Base-by-base conservation (phyloP, 2,797 vertebrate species). In the Petrocephalus schoutedeni region DNA sequence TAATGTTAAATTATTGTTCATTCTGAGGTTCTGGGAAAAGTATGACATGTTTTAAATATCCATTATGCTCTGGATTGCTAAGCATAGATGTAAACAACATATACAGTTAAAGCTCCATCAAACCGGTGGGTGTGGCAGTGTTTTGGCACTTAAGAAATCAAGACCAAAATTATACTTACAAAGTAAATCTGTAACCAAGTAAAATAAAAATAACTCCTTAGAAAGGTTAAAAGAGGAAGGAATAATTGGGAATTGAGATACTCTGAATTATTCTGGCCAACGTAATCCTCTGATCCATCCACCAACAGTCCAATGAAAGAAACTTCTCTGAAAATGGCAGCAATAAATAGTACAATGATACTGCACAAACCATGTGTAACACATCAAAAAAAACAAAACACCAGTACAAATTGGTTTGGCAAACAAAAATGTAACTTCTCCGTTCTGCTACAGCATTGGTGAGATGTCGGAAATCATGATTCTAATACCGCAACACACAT, bases 1-100 rank as follows among this genome's bases (percentile, higher is more conserved):
- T 91, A 95, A 95, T 94, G 95, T 93, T 94, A 94, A 92, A 94
- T 92, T 90, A 93, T 91, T 93, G 90, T 93, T 93, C 89, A 93
- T 90, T 71, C 45, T 51, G 14, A 61, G 41, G 41, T 53, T 82
- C 67, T 82, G 85, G 71, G 32, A 82, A 64, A 71, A 32, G 5
- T 21, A 41, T 41, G 80, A 32, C 80, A 83, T 49, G 45, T 84
- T 54, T 84, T 54, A 84, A 23, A 85, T 64, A 56, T 77, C 54
- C 41, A 36, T 86, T 23, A 53, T 64, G 67, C 58, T 45, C 80
- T 87, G 87, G 45, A 84, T 28, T 83, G 32, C 87, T 87, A 86
- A 58, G 86, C 91, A 91, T 90, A 58, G 90, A 91, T 89, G 91
- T 91, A 89, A 92, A 93, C 90, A 93, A 89, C 89, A 8, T 77